Base-by-base conservation (phyloP, 2,888 invertebrate genomes). In the Xestia sexstrigata region DNA sequence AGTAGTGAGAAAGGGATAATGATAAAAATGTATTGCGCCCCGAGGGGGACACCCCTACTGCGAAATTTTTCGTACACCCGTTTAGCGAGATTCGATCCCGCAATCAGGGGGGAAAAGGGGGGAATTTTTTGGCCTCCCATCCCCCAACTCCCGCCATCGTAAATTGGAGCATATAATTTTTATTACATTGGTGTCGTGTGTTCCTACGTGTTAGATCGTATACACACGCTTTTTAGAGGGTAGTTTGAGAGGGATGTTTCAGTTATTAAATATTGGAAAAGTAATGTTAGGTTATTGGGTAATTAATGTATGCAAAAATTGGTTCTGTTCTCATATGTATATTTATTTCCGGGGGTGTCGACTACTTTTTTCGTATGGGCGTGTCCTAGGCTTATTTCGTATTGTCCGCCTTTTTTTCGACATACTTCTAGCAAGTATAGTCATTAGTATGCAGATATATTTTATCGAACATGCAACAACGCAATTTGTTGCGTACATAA, bases 131-230 rank as follows among this genome's bases (percentile, higher is more conserved):
- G 92, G 93, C 89, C 91, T 91, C 93, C 93, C 93, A 87, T 30
- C 75, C 78, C 80, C 86, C 89, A 79, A 87, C 91, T 90, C 90
- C 90, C 88, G 81, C 88, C 94, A 92, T 95, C 96, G 96, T 96
- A 96, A 96, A 96, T 96, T 96, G 96, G 96, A 96, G 96, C 96
- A 96, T 96, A 96, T 96, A 96, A 96, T 96, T 96, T 96, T 96
- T 96, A 96, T 96, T 96, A 96, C 96, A 92, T 91, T 91, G 93
- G 93, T 95, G 95, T 95, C 95, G 95, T 95, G 92, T 95, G 93
- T 93, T 95, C 81, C 89, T 82, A 86, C 89, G 87, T 92, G 92
- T 91, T 92, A 90, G 90, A 90, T 90, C 91, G 89, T 84, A 82
- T 84, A 85, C 79, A 84, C 80, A 80, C 83, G 85, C 81, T 69